Evolutionary conservation across 2,888 invertebrate genomes (phyloP).

Genomic region (Actias luna): DNA sequence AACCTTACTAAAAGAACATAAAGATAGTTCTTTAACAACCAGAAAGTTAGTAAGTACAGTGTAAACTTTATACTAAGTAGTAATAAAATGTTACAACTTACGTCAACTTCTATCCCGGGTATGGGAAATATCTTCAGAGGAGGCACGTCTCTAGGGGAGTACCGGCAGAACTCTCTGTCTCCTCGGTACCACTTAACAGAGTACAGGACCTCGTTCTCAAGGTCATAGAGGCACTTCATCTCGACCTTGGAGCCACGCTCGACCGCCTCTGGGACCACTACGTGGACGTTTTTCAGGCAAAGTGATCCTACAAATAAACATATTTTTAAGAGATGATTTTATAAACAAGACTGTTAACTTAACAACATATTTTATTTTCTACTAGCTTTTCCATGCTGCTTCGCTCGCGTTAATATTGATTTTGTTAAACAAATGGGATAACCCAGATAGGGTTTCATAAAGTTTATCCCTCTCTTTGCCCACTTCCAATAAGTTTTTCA

Average conservation of each 20-base stretch:
- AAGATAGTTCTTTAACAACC: background rate
- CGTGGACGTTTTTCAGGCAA: constrained; percentile 83
- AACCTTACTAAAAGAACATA: background rate
- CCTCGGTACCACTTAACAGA: constrained; percentile 87
- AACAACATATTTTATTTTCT: background rate
- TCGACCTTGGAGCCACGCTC: constrained; percentile 83
- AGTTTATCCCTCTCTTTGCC: no score
- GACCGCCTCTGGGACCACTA: constrained; percentile 85
- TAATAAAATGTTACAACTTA: constrained; percentile 51
- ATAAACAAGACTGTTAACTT: background rate
- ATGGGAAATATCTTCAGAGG: constrained; percentile 84
- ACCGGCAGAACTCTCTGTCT: constrained; percentile 84
- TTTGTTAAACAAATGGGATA: no score
- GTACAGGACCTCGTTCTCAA: constrained; percentile 85
- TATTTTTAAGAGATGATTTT: background rate
- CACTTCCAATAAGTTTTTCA: no score
- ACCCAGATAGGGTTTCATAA: no score
- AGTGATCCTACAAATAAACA: constrained; percentile 49
- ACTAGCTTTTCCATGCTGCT: no score
- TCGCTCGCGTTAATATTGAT: no score
- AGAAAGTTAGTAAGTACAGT: background rate
- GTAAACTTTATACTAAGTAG: background rate
- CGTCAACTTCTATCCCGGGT: constrained; percentile 83
- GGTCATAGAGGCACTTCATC: constrained; percentile 84
- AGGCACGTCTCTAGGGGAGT: constrained; percentile 83